These are phyloP conservation scores for Ovis canadensis DNA, from an alignment of 2,113 vertebrate species.

Conservation along the genomic window DNA sequence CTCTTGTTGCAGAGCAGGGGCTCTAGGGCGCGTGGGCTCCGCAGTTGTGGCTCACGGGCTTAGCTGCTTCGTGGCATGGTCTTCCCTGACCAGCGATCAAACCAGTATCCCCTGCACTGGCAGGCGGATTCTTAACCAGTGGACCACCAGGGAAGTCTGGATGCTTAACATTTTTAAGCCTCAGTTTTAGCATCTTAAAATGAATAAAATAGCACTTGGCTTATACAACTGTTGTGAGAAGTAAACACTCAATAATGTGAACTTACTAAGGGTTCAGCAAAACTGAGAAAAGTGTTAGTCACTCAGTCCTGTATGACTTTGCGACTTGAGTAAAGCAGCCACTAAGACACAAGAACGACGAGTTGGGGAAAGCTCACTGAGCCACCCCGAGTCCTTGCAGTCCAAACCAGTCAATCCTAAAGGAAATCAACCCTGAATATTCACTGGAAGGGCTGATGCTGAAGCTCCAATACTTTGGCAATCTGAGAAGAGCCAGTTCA, in stretches of 20 bases:
- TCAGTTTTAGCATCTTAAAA: constrained; percentile 1
- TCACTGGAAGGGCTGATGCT: neutral
- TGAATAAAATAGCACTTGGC: neutral
- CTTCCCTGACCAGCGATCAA: neutral
- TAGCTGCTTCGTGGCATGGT: neutral
- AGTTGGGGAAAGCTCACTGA: neutral
- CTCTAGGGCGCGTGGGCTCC: neutral
- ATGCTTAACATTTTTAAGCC: neutral
- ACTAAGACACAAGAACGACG: neutral
- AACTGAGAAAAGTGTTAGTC: neutral
- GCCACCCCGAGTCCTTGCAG: neutral
- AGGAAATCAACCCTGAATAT: neutral
- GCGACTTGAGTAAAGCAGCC: neutral
- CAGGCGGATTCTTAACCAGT: neutral
- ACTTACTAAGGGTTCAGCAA: neutral
- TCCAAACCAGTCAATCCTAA: neutral
- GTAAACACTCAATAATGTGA: neutral
- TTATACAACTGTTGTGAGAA: neutral
- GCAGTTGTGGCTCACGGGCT: neutral
- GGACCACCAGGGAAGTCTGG: neutral
- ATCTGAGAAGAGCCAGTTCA: neutral
- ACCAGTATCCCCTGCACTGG: neutral
- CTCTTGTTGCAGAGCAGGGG: neutral
- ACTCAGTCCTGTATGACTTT: neutral
- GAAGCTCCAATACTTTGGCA: neutral